Base-by-base conservation (phyloP, 2,888 invertebrate genomes). In the Philhelius pedissequus region DNA sequence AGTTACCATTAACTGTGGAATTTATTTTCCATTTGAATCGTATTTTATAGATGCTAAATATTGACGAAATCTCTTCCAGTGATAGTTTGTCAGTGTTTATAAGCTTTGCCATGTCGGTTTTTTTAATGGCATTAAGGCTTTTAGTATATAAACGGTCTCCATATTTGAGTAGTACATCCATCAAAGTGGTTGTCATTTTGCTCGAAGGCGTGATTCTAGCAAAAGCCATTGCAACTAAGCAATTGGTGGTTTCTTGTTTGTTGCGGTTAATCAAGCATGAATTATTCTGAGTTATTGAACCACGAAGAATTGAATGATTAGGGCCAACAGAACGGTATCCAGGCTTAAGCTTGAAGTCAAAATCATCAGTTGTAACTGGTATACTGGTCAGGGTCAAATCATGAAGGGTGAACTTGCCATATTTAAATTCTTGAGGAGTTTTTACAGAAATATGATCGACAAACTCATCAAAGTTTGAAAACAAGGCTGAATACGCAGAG, bases 111-210 rank as follows among this genome's bases (percentile, higher is more conserved):
- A 22, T 52, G 15, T 86, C 52, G 0, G 22, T 7, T 15, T 69
- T 60, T 13, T 80, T 69, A 1, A 75, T 15, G 9, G 25, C 25
- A 1, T 30, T 48, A 8, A 83, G 25, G 32, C 87, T 87, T 87
- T 92, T 91, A 0, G 93, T 93, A 87, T 94, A 93, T 3, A 95
- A 88, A 0, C 93, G 89, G 89, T 95, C 94, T 0, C 95, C 95
- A 80, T 94, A 94, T 86, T 93, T 93, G 9, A 95, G 87, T 3
- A 94, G 91, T 0, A 93, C 92, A 88, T 95, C 94, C 4, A 95
- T 88, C 0, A 94, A 90, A 1, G 91, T 89, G 0, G 93, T 89
- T 64, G 93, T 94, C 93, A 94, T 95, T 79, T 92, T 92, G 0
- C 90, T 88, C 52, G 94, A 92, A 0, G 93, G 93, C 87, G 94